Evolutionary conservation across 2,888 invertebrate species (phyloP), one percentile per base, ranked within the genome.

Genomic region (Chironomus tentans): DNA sequence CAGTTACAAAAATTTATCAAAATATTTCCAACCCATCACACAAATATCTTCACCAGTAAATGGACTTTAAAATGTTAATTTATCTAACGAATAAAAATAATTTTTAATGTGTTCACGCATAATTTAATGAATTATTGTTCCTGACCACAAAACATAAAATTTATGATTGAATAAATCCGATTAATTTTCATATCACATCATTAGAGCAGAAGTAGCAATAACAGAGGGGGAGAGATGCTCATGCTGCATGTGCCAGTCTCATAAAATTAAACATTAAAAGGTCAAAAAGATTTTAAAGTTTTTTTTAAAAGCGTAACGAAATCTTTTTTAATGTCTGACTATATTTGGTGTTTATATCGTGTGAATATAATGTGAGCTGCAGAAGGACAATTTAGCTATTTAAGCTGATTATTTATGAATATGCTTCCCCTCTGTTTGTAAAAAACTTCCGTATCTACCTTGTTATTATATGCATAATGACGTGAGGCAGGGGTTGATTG

Each of bases 351-450:
- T 38, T 56, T 15, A 56, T 56, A 18, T 18, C 56, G 56, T 56
- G 56, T 56, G 56, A 56, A 56, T 56, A 18, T 38, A 38, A 38
- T 38, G 38, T 38, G 38, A 38, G 38, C 38, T 10, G 38, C 38
- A 50, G 15, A 50, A 50, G 50, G 13, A 50, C 50, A 50, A 15
- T 50, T n/a, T n/a, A 50, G 50, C 5, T 50, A 18, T 72, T 72
- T 72, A 72, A 72, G 50, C 61, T 56, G 72, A 72, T 72, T 61
- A 72, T 72, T 72, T 72, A 72, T 38, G 61, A 72, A 62, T 62
- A 50, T 72, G 24, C 6, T 48, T 50, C 50, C 70, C 70, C 28
- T 10, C 38, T 38, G 10, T 38, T 38, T 38, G 4, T 7, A 10
- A 38, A 10, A 10, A 10, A 10, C 10, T 38, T 10, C 38, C 1